Evolutionary conservation across 2,113 vertebrate species (phyloP).

Genomic region (Trochalopteron elliotii): DNA sequence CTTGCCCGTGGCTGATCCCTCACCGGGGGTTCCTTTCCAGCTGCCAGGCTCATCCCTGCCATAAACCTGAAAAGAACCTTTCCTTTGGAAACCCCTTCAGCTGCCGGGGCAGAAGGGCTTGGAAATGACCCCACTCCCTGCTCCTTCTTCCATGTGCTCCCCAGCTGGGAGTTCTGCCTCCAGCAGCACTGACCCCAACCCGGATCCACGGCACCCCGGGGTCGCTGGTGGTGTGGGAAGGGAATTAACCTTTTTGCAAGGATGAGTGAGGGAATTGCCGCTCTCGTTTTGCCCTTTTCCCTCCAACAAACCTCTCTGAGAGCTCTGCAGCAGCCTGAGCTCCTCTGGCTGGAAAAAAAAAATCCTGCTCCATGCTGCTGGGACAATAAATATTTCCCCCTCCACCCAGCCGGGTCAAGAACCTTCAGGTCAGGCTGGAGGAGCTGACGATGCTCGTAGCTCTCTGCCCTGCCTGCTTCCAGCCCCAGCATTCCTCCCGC

Average conservation of each 20-base stretch:
- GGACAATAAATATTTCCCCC: neutral
- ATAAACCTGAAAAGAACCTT: neutral
- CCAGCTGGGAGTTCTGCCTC: neutral
- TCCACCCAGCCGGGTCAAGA: neutral
- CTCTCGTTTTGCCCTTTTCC: neutral
- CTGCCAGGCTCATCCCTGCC: neutral
- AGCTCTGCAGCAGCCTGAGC: neutral
- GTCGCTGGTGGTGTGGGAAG: neutral
- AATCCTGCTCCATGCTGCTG: neutral
- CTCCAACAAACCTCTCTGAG: rapidly evolving
- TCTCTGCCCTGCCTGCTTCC: neutral
- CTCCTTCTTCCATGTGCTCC: neutral
- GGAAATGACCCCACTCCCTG: neutral
- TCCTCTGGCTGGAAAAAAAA: neutral
- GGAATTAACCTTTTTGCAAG: neutral
- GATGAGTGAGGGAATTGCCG: neutral
- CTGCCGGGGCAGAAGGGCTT: neutral
- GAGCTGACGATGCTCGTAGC: neutral
- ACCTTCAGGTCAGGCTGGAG: neutral
- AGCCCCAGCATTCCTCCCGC: neutral
- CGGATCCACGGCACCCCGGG: neutral
- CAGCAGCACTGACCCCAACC: neutral
- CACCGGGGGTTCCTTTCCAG: neutral
- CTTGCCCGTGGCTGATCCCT: neutral
- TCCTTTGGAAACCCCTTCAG: neutral